phyloP scores from a whole-genome alignment of 1,140 invertebrate genomes.

The Delia radicum region DNA sequence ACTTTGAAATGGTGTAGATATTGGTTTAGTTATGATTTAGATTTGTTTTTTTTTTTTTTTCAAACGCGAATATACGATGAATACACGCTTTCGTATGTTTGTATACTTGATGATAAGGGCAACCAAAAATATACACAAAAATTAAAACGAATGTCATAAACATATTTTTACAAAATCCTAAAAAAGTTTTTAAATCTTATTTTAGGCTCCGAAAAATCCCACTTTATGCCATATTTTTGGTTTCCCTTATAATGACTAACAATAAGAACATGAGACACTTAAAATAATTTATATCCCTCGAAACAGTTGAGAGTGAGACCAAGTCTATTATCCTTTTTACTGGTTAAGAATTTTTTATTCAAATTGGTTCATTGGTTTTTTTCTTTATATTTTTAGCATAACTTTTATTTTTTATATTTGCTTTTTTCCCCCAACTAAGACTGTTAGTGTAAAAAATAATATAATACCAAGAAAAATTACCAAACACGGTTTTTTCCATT shows the following conservation, averaged over 20 bases:
- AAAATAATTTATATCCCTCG: background rate
- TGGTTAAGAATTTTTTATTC: background rate
- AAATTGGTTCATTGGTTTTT: background rate
- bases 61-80: background rate
- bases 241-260: background rate
- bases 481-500: slow-evolving; percentile 28
- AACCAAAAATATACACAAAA: too few species aligned
- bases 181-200: too few species aligned
- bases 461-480: slow-evolving; percentile 23
- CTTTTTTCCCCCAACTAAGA: background rate
- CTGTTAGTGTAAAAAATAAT: background rate
- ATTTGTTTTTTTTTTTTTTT: background rate
- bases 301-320: background rate
- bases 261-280: background rate
- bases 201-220: too few species aligned
- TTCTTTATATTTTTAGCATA: background rate
- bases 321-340: background rate
- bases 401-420: background rate
- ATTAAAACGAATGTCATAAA: too few species aligned
- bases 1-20: too few species aligned
- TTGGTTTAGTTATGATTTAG: slow-evolving; percentile 1
- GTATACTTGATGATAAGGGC: too few species aligned
- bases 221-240: too few species aligned
- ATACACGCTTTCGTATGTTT: too few species aligned
- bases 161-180: too few species aligned